A percentile compares a stretch with the other conserved stretches of the same genome.
These are phyloP conservation scores for Diglossa cyanea DNA, from an alignment of 2,797 vertebrate genomes.

Conservation along the genomic window DNA sequence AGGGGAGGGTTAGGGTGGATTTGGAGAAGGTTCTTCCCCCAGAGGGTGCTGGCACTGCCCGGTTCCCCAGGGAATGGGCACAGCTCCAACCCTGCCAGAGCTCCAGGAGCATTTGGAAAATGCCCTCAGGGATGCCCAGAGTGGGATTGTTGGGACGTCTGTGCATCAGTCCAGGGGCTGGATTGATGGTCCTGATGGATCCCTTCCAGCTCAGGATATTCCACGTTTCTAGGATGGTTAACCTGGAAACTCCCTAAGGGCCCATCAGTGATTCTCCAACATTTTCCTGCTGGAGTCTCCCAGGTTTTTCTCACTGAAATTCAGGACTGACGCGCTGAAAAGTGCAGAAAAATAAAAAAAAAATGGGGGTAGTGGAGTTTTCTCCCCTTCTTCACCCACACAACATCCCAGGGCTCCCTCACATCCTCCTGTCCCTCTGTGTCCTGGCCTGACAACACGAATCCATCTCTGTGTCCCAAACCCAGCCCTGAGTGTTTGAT, in stretches of 20 bases:
- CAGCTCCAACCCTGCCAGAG: no score
- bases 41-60: background rate
- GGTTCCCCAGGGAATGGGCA: background rate
- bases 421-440: background rate
- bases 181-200: background rate
- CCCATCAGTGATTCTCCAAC: background rate
- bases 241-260: background rate
- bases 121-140: background rate
- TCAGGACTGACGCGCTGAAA: background rate
- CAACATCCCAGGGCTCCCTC: background rate
- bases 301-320: background rate
- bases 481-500: background rate
- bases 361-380: background rate
- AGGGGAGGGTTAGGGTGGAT: background rate
- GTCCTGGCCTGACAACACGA: background rate
- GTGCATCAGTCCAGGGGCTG: background rate
- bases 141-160: background rate
- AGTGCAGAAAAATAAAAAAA: background rate
- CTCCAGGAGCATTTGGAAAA: rapidly evolving
- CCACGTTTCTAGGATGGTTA: rapidly evolving
- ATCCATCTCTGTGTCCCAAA: rapidly evolving
- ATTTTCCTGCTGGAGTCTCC: background rate
- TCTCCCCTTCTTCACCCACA: background rate
- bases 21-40: background rate
- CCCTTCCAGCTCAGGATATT: background rate